phyloP scores from a whole-genome alignment of 2,888 invertebrate species.

The Ptychoptera contaminata region DNA sequence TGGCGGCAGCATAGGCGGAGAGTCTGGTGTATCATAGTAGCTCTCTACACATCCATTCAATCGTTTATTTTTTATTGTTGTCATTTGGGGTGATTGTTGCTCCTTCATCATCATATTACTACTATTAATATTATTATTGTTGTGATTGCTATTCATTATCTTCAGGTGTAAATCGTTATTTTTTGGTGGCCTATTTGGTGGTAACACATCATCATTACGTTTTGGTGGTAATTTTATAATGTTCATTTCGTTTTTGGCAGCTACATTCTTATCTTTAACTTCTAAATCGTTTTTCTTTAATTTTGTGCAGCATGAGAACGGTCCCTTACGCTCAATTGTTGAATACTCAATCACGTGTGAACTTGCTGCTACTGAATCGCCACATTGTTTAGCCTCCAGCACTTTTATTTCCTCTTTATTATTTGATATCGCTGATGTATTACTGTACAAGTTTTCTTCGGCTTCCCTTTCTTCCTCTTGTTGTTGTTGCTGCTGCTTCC shows the following conservation, averaged over 20 bases:
- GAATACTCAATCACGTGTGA: constrained; percentile 51
- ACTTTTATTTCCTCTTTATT: too few relatives aligned
- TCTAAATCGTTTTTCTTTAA: constrained; percentile 36
- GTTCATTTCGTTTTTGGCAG: constrained; percentile 32
- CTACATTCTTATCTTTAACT: constrained; percentile 29
- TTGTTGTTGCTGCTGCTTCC: constrained; percentile 10
- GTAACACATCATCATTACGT: constrained; percentile 40
- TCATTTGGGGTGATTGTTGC: constrained; percentile 18
- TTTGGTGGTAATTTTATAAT: constrained; percentile 42
- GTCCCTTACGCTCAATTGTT: constrained; percentile 53
- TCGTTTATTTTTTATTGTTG: not conserved
- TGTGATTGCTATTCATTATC: not conserved
- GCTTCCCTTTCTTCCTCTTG: constrained; percentile 13
- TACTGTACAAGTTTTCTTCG: constrained; percentile 35
- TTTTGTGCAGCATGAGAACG: constrained; percentile 56
- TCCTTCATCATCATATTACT: constrained; percentile 16
- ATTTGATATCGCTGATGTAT: constrained; percentile 20
- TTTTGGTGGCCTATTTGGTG: constrained; percentile 56
- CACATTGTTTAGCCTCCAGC: too few relatives aligned
- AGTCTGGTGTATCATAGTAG: too few relatives aligned
- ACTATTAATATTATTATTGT: not conserved
- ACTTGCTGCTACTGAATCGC: not conserved
- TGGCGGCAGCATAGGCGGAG: constrained; percentile 19
- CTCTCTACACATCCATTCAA: too few relatives aligned
- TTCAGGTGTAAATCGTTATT: constrained; percentile 29